Base-by-base conservation (phyloP, 2,113 vertebrate species). In the Oxyura jamaicensis region DNA sequence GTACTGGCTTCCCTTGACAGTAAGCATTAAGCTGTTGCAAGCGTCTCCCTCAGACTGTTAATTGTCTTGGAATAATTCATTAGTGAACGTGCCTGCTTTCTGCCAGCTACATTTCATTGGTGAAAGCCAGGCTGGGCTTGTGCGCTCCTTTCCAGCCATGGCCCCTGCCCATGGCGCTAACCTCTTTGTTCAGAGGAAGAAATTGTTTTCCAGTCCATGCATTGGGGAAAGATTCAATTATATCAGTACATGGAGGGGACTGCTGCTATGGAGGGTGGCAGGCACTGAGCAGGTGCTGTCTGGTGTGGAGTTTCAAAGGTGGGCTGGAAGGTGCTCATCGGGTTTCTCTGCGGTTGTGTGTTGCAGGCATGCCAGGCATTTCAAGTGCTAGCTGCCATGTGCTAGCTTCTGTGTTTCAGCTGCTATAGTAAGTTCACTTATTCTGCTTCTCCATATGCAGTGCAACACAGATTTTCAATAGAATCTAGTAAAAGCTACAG, bases 1-100 rank as follows among this genome's bases (percentile, higher is more conserved):
- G 46, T 93, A 55, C 81, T 55, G 20, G n/a, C 74, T 92, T 94
- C 88, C 68, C 83, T 85, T 93, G 92, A 93, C 91, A 87, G 83
- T 55, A 77, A 84, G 81, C 83, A 59, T 93, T 92, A 95, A 95
- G 71, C 81, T 94, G 83, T 83, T 91, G 80, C 53, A 83, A 86
- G 82, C 3, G 1, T 89, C 77, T 96, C 74, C 71, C 66, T 96
- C 86, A 91, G 88, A 86, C 77, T 92, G 44, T 92, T 94, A 87
- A 91, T 96, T 93, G 82, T 91, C 41, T 94, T 87, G 83, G 88
- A 95, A 85, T 80, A 95, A 87, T 94, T 93, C 31, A 89, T 92
- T 76, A 87, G 50, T 29, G 42, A 77, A 42, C 8, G 19, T 8
- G 1, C 53, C 84, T 79, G 42, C 56, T 92, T 76, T 59, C 25